Percentiles rank a stretch among this genome's conserved stretches.
Evolutionary conservation across 2,797 vertebrate species (phyloP).

Genomic region (Siniperca obscura): DNA sequence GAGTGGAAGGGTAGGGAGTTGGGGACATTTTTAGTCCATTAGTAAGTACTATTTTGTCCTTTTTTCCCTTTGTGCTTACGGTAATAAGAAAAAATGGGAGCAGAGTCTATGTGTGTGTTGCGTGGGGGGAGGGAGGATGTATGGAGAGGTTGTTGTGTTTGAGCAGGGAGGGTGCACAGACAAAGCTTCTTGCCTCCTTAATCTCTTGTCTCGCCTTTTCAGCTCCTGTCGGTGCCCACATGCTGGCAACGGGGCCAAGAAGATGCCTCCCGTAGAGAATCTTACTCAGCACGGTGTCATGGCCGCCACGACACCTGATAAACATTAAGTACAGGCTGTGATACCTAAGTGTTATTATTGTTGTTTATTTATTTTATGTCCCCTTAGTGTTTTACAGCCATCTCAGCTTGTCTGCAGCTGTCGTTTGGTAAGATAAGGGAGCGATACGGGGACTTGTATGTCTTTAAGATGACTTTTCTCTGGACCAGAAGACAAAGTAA

Average conservation of each 20-base stretch:
- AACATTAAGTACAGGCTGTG: slow-evolving; percentile 89
- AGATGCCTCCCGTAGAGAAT: slow-evolving; percentile 87
- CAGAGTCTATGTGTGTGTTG: slow-evolving; percentile 50
- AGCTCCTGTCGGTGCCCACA: slow-evolving; percentile 80
- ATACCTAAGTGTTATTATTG: slow-evolving; percentile 83
- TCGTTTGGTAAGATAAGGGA: slow-evolving; percentile 17
- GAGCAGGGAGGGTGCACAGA: slow-evolving; percentile 70
- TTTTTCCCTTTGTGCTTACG: slow-evolving; percentile 70
- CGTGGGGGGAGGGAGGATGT: slow-evolving; percentile 31
- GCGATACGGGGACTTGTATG: neutral
- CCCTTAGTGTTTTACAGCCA: slow-evolving; percentile 69
- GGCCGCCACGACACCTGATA: slow-evolving; percentile 86
- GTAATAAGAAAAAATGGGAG: slow-evolving; percentile 85
- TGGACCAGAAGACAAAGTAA: slow-evolving; percentile 17
- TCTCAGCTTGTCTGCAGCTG: slow-evolving; percentile 69
- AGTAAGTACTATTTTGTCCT: slow-evolving; percentile 78
- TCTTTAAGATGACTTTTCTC: slow-evolving; percentile 43
- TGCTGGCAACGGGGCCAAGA: slow-evolving; percentile 86
- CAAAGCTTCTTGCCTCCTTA: slow-evolving; percentile 84
- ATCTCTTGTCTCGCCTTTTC: slow-evolving; percentile 88
- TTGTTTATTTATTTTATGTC: slow-evolving; percentile 77
- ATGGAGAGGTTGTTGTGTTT: slow-evolving; percentile 57
- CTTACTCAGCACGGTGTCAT: slow-evolving; percentile 90
- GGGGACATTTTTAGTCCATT: slow-evolving; percentile 83
- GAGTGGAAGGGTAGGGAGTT: slow-evolving; percentile 67